Base-by-base conservation (phyloP, 2,888 invertebrate genomes). In the Caenorhabditis sp. region DNA sequence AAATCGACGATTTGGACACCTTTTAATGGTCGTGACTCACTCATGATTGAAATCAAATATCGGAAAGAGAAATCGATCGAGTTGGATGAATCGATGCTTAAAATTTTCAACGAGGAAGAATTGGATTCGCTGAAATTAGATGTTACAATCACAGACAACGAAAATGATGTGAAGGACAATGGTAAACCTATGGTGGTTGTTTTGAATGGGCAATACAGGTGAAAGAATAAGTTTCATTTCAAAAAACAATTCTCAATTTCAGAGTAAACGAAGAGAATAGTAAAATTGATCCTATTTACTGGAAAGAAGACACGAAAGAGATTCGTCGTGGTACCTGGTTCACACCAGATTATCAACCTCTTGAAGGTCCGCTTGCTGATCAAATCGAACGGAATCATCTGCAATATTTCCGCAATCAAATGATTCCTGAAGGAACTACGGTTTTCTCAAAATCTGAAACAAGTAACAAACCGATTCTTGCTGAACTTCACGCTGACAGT, bases 311-410 rank as follows among this genome's bases (percentile, higher is more conserved):
- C 82, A 89, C 89, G 74, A 90, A 90, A 82, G 89, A 90, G 58
- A 91, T 92, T 62, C 89, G 90, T 83, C 88, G 92, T 78, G 92
- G 92, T 0, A 90, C 91, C 0, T 92, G 92, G 92, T 92, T 92
- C 87, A 90, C 91, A 79, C 76, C 77, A 55, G 80, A 78, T 26
- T 75, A 72, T 91, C 91, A 92, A 85, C 92, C 92, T 1, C 83
- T 92, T 57, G 91, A 91, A 67, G 88, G 89, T 58, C 90, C 90
- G 17, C 89, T 91, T 79, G 90, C 91, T 5, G 90, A 90, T 78
- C 89, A 90, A 55, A 90, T 92, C 66, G 92, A 92, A 87, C 69
- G 89, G 23, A 91, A 91, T 76, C 92, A 92, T 88, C 86, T 92
- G 66, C 88, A 88, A 62, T 88, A 90, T 65, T 92, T 92, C 84